phyloP scores from a whole-genome alignment of 2,888 invertebrate species.

The Panorpa germanica region DNA sequence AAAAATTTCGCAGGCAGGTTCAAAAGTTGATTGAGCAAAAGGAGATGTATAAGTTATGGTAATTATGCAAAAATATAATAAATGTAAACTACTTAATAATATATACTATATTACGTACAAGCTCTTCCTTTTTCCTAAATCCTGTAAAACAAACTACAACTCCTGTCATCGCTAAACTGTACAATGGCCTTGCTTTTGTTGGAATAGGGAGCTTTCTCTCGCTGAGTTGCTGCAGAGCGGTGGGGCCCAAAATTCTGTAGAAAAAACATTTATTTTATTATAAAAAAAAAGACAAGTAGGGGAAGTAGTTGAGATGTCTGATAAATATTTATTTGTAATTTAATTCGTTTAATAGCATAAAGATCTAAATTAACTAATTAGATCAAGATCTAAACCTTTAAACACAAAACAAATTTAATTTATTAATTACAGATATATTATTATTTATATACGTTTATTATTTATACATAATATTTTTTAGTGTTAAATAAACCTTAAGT shows the following conservation, averaged over 20 bases:
- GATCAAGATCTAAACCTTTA: too few relatives aligned
- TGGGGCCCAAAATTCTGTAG: constrained; percentile 56
- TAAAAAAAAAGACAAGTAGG: too few relatives aligned
- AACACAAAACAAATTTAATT: too few relatives aligned
- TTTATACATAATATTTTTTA: too few relatives aligned
- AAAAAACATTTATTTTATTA: too few relatives aligned
- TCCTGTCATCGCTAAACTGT: constrained; percentile 73
- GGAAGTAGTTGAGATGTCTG: too few relatives aligned
- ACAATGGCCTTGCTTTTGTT: constrained; percentile 59
- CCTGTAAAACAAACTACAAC: constrained; percentile 84
- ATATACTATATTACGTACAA: constrained; percentile 39
- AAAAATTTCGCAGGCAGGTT: not conserved
- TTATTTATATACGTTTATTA: too few relatives aligned
- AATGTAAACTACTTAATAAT: not conserved
- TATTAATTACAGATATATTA: too few relatives aligned
- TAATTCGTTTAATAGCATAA: too few relatives aligned
- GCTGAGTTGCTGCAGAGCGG: constrained; percentile 58
- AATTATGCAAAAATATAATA: constrained; percentile 1
- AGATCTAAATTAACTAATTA: too few relatives aligned
- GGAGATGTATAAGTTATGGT: constrained; percentile 2
- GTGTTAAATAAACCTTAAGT: too few relatives aligned
- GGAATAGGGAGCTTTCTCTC: constrained; percentile 51
- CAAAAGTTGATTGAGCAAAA: not conserved
- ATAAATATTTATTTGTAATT: too few relatives aligned
- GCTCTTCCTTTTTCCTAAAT: constrained; percentile 72